A percentile compares a stretch with the other conserved stretches of the same genome.
These are phyloP conservation scores for Diuraphis noxia DNA, from an alignment of 1,140 invertebrate genomes.

Conservation along the genomic window DNA sequence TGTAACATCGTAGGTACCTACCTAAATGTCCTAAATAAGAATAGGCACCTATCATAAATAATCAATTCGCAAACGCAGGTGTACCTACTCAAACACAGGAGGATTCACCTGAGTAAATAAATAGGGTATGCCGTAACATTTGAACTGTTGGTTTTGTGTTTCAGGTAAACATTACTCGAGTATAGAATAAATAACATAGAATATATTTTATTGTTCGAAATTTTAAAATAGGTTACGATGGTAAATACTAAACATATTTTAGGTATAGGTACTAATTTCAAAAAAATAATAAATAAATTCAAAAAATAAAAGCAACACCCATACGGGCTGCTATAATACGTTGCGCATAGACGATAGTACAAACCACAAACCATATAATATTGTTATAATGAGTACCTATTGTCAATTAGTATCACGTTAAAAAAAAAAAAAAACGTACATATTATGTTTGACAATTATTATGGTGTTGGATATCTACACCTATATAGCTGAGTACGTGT, in stretches of 20 bases:
- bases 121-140: not conserved
- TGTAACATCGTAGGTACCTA: not conserved
- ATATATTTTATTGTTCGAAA: not conserved
- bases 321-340: not conserved
- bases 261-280: not conserved
- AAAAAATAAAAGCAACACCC: too few relatives aligned
- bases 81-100: not conserved
- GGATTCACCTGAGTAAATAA: constrained; percentile 42
- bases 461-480: not conserved
- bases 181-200: not conserved
- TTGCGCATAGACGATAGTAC: not conserved
- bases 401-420: not conserved
- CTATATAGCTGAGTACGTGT: not conserved
- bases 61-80: not conserved
- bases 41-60: not conserved
- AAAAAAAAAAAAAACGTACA: constrained; percentile 19
- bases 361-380: not conserved
- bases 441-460: not conserved
- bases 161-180: not conserved
- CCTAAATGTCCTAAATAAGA: not conserved
- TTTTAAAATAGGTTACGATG: constrained; percentile 3
- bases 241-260: not conserved
- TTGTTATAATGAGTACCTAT: not conserved
- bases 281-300: not conserved
- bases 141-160: not conserved